phyloP scores from a whole-genome alignment of 1,140 invertebrate species.

The Drosophila tropicalis region DNA sequence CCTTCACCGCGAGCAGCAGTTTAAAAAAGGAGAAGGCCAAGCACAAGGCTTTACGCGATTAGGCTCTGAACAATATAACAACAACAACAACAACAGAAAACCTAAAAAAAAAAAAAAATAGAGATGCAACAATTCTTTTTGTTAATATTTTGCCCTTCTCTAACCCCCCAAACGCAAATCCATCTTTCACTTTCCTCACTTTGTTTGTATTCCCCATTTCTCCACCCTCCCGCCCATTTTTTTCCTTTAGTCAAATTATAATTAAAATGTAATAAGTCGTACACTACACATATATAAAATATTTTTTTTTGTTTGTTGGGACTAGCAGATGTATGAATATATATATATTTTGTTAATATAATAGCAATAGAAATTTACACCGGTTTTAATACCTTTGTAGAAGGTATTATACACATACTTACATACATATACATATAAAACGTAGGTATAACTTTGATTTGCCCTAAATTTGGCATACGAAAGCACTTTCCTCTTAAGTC shows the following conservation, averaged over 20 bases:
- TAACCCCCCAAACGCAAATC: background rate
- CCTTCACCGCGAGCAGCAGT: background rate
- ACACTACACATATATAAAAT: slow-evolving; percentile 15
- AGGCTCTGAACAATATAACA: slow-evolving; percentile 5
- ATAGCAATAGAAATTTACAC: slow-evolving; percentile 1
- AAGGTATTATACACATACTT: background rate
- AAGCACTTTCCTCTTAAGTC: too few relatives aligned
- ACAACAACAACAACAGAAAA: background rate
- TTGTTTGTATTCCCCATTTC: background rate
- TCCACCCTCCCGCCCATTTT: background rate
- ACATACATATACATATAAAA: background rate
- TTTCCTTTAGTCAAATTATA: slow-evolving; percentile 52
- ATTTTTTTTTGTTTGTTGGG: slow-evolving; percentile 31
- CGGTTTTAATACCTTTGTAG: slow-evolving; percentile 4
- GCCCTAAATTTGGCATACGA: too few relatives aligned
- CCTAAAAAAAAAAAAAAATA: background rate
- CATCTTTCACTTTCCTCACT: background rate
- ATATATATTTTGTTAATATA: slow-evolving; percentile 37
- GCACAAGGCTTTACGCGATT: slow-evolving; percentile 57
- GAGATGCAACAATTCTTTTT: slow-evolving; percentile 19
- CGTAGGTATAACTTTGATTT: background rate
- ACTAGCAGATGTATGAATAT: slow-evolving; percentile 40
- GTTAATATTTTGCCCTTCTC: slow-evolving; percentile 30
- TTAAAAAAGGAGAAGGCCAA: slow-evolving; percentile 43
- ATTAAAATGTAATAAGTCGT: slow-evolving; percentile 31